Evolutionary conservation across 2,888 invertebrate genomes (phyloP), one percentile per base, ranked within the genome.

Genomic region (Synergus gifuensis): DNA sequence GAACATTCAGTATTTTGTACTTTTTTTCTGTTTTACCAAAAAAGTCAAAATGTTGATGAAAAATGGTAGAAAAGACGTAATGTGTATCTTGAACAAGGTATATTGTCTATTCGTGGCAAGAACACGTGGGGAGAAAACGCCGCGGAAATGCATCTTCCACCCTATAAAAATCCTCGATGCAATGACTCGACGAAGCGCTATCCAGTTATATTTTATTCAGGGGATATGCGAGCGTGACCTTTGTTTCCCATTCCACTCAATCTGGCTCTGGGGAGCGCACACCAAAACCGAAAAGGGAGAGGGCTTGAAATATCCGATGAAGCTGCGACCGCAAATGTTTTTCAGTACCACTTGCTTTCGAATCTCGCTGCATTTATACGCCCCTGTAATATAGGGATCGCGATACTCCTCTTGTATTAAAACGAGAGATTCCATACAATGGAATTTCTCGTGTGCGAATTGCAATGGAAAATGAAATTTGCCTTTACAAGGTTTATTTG

Each of bases 231-330:
- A 18, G 60, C 22, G 22, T 60, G n/a, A 66, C 36, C 40, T 66
- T 36, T 36, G 36, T 66, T 66, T 40, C 40, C 3, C 40, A 66
- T 36, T 66, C 64, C n/a, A 14, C 28, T 28, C 49, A 36, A 73
- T 73, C 49, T 73, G 54, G 28, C 73, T 28, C 36, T 54, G 36
- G 36, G n/a, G 36, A 36, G 73, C 36, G 49, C 36, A 49, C 49
- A 73, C 16, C 36, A 8, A 49, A 73, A 16, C 49, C n/a, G 54
- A 54, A 73, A 73, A 54, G 73, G 36, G 73, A 73, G n/a, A 73
- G 54, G 49, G 73, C 54, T 73, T 73, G 73, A 73, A 73, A 73
- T 73, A 73, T 54, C 73, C 73, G 49, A 73, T 73, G 49, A 73
- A 73, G 73, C 73, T n/a, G 16, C 40, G 54, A 73, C 73, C 73